phyloP scores from a whole-genome alignment of 2,888 invertebrate genomes.

The Autographa gamma region DNA sequence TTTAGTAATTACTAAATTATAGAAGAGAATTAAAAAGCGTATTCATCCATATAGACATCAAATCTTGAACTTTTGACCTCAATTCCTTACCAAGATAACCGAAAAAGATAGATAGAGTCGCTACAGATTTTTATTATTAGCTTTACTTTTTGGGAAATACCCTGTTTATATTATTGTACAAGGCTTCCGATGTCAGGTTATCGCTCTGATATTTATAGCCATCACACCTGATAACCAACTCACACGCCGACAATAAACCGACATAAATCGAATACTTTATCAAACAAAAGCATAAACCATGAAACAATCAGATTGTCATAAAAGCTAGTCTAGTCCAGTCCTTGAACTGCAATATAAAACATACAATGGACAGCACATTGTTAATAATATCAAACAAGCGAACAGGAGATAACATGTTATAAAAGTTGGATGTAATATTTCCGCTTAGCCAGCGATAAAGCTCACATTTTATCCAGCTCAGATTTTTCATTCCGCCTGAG shows the following conservation, averaged over 20 bases:
- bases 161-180: not conserved
- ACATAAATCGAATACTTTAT: constrained; percentile 25
- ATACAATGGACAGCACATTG: constrained; percentile 13
- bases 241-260: not conserved
- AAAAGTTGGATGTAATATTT: constrained; percentile 31
- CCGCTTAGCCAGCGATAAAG: constrained; percentile 2
- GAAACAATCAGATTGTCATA: constrained; percentile 53
- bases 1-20: no score
- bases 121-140: no score
- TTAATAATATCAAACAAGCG: constrained; percentile 13
- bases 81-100: no score
- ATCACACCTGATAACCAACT: not conserved
- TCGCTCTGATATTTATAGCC: not conserved
- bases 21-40: no score
- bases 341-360: constrained; percentile 46
- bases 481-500: not conserved
- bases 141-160: not conserved
- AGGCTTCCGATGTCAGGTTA: not conserved
- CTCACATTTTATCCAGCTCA: not conserved
- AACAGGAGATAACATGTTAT: constrained; percentile 31
- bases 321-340: constrained; percentile 22
- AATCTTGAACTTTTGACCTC: no score
- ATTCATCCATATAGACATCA: no score
- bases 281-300: constrained; percentile 47
- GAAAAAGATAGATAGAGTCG: no score